These are phyloP conservation scores for Pteronotus mesoamericanus DNA, from an alignment of 2,797 vertebrate genomes.

Conservation along the genomic window DNA sequence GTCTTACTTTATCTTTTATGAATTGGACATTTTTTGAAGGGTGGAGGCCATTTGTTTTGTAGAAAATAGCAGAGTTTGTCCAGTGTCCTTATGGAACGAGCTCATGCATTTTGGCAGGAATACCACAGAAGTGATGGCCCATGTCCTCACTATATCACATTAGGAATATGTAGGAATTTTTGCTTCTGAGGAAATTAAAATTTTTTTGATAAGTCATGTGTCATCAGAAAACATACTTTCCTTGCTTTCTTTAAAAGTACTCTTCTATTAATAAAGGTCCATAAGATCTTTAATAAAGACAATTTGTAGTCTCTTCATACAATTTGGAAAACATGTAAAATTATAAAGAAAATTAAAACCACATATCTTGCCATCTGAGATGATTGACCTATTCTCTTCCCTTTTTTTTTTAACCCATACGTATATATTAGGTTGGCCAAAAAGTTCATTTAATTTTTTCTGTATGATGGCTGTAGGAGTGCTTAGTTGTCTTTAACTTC, in stretches of 20 bases:
- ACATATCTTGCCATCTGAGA: background rate
- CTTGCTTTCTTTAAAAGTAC: background rate
- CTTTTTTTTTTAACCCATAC: background rate
- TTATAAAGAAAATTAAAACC: background rate
- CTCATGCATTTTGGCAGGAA: background rate
- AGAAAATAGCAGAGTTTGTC: background rate
- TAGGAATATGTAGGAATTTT: background rate
- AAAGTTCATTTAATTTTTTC: background rate
- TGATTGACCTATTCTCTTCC: background rate
- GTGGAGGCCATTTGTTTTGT: background rate
- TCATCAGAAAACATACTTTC: background rate
- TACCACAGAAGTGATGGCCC: background rate
- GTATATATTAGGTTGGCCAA: background rate
- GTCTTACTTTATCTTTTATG: background rate
- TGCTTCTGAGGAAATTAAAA: conserved; percentile 8
- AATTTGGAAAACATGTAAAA: background rate
- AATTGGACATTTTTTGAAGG: background rate
- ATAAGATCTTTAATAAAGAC: background rate
- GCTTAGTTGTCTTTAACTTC: background rate
- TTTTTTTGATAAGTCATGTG: background rate
- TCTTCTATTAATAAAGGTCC: background rate
- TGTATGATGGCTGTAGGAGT: background rate
- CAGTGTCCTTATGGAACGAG: background rate
- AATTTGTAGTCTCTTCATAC: background rate
- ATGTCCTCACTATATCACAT: background rate